Conservation (phyloP, 2,888 invertebrate genomes). For the Esperia sulphurella region DNA sequence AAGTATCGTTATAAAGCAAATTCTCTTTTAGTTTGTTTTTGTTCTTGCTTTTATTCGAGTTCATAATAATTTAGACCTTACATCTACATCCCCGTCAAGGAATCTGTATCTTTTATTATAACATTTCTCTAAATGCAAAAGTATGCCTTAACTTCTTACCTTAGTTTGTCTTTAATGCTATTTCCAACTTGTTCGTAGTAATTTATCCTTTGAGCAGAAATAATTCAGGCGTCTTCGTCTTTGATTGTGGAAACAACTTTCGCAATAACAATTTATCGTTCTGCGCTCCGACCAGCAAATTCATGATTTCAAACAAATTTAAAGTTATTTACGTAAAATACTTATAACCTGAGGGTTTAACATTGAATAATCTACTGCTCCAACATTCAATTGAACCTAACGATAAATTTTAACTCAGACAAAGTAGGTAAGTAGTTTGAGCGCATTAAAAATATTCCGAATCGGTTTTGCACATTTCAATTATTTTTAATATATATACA, state of each 20-base stretch:
- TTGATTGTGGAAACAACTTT: constrained; percentile 3
- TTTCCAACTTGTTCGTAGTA: not conserved
- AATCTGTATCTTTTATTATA: not conserved
- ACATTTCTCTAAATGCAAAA: not conserved
- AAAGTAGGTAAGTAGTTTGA: too few species aligned
- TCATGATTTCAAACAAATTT: not conserved
- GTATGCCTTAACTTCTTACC: not conserved
- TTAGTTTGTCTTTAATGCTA: not conserved
- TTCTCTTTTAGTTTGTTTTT: too few species aligned
- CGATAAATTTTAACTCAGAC: too few species aligned
- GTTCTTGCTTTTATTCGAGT: too few species aligned
- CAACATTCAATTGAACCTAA: too few species aligned
- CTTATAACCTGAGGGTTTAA: not conserved
- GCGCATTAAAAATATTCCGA: too few species aligned
- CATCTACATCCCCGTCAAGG: too few species aligned
- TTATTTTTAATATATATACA: too few species aligned
- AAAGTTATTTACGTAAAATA: not conserved
- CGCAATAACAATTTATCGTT: not conserved
- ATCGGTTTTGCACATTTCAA: too few species aligned
- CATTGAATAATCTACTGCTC: too few species aligned
- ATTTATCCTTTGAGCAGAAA: constrained; percentile 2
- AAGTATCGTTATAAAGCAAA: too few species aligned
- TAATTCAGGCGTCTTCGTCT: not conserved
- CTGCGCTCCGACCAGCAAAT: not conserved
- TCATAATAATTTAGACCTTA: too few species aligned